Evolutionary conservation across 2,888 invertebrate species (phyloP).

Genomic region (Tenthredo amoena): DNA sequence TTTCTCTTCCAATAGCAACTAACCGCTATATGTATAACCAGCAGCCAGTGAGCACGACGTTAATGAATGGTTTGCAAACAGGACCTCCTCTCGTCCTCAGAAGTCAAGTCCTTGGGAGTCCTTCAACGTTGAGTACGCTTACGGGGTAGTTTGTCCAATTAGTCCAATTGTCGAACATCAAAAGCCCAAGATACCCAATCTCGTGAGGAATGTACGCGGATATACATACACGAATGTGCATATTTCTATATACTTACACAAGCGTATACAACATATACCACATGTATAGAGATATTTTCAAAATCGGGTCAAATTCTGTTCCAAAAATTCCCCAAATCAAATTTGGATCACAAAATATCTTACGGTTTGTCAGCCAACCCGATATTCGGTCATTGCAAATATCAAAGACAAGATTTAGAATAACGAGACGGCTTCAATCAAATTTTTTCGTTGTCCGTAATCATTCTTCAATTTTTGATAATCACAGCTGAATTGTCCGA

Average conservation of each 20-base stretch:
- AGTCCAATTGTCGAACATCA: slow-evolving; percentile 65
- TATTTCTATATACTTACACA: neutral
- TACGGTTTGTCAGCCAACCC: neutral
- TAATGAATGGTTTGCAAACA: slow-evolving; percentile 74
- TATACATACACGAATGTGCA: neutral
- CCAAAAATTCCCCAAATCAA: neutral
- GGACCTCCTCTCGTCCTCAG: slow-evolving; percentile 56
- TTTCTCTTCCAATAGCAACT: slow-evolving; percentile 36
- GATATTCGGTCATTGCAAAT: neutral
- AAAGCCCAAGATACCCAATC: slow-evolving; percentile 50
- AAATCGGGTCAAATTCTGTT: neutral
- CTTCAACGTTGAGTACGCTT: slow-evolving; percentile 71
- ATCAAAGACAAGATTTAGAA: neutral
- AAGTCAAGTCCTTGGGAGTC: slow-evolving; percentile 56
- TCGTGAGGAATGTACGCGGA: slow-evolving; percentile 10
- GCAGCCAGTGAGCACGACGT: slow-evolving; percentile 56
- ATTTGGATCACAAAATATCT: neutral
- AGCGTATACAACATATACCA: neutral
- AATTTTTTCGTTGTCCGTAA: too few species aligned
- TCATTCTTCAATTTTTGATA: too few species aligned
- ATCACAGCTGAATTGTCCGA: neutral
- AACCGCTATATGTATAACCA: slow-evolving; percentile 45
- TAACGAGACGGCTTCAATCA: too few species aligned
- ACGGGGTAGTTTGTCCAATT: slow-evolving; percentile 75
- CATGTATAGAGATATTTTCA: neutral